These are phyloP conservation scores for Scaptodrosophila latifasciaeformis DNA, from an alignment of 2,888 invertebrate species.

Conservation along the genomic window DNA sequence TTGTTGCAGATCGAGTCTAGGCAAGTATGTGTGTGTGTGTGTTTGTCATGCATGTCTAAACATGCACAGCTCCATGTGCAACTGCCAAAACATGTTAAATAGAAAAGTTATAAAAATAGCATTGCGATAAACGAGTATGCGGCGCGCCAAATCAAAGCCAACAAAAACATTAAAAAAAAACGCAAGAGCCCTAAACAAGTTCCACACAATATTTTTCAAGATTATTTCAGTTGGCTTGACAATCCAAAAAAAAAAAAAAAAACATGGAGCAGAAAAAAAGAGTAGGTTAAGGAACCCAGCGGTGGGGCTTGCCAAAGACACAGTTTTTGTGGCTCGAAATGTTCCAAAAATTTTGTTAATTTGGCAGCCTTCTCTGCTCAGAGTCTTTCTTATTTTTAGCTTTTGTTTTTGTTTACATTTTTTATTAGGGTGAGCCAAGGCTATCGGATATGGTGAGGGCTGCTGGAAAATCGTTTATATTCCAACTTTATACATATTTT, in stretches of 20 bases:
- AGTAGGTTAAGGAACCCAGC: too few species aligned
- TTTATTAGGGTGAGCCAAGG: too few species aligned
- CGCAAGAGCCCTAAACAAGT: too few species aligned
- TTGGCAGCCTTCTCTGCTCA: constrained; percentile 43
- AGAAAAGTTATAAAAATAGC: constrained; percentile 27
- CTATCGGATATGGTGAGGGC: neutral
- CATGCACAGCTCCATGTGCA: constrained; percentile 23
- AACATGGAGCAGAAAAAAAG: neutral
- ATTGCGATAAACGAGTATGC: constrained; percentile 12
- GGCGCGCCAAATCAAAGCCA: constrained; percentile 65
- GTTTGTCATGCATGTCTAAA: constrained; percentile 8
- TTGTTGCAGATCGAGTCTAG: too few species aligned
- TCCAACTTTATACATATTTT: too few species aligned
- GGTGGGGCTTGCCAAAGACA: too few species aligned
- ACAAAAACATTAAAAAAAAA: constrained; percentile 48
- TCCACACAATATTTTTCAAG: constrained; percentile 56
- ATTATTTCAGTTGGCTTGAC: constrained; percentile 61
- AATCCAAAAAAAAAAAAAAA: constrained; percentile 21
- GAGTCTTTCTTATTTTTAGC: constrained; percentile 21
- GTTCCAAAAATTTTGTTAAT: constrained; percentile 59
- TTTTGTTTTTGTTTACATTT: constrained; percentile 2
- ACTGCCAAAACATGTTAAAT: constrained; percentile 59
- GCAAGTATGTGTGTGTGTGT: neutral
- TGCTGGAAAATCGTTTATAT: constrained; percentile 42
- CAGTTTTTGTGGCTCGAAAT: neutral